These are phyloP conservation scores for Reticulitermes lucifugus DNA, from an alignment of 2,888 invertebrate genomes.

Conservation along the genomic window DNA sequence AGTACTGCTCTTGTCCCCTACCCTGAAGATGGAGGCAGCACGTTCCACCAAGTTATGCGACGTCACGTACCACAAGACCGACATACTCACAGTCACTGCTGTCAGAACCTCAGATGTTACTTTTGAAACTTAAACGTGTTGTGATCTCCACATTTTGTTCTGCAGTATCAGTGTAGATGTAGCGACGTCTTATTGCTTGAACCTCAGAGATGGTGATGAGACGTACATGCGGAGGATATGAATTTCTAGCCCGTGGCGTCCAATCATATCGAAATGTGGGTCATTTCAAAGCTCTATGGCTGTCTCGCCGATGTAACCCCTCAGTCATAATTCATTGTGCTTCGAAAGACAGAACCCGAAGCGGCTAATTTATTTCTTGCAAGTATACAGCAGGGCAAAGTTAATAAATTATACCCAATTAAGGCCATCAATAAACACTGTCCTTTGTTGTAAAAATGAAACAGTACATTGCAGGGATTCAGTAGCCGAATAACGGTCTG, in stretches of 20 bases:
- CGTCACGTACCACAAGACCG: too few species aligned
- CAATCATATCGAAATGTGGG: neutral
- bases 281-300: neutral
- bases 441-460: conserved; percentile 2
- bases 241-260: neutral
- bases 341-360: conserved; percentile 22
- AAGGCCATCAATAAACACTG: conserved; percentile 45
- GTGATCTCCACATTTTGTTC: too few species aligned
- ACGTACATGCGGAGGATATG: neutral
- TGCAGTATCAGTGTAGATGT: too few species aligned
- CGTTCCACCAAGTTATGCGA: too few species aligned
- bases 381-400: neutral
- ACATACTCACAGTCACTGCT: too few species aligned
- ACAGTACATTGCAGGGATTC: neutral
- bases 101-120: too few species aligned
- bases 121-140: too few species aligned
- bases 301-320: neutral
- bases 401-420: conserved; percentile 46
- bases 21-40: too few species aligned
- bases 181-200: too few species aligned
- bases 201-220: too few species aligned
- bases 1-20: too few species aligned
- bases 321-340: conserved; percentile 3
- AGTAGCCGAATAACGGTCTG: neutral
- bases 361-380: conserved; percentile 30